Conservation (phyloP, 2,888 invertebrate genomes). For the Hydrotaea diabolus region DNA sequence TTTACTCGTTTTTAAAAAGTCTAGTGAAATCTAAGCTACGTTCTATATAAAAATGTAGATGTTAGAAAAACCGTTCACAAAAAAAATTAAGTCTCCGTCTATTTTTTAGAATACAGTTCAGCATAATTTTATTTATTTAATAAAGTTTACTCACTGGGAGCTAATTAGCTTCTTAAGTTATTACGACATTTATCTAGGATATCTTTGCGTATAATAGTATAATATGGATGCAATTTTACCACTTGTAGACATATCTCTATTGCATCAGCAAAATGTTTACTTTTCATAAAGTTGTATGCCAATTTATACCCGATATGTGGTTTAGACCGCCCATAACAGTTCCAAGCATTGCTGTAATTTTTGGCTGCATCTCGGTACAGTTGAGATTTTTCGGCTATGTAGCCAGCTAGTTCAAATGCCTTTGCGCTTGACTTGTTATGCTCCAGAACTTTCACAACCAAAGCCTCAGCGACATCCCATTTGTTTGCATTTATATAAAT, state of each 20-base stretch:
- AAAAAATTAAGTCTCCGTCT: too few species aligned
- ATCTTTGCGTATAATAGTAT: slow-evolving; percentile 95
- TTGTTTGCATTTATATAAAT: slow-evolving; percentile 92
- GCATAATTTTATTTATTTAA: too few species aligned
- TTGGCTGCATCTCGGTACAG: slow-evolving; percentile 91
- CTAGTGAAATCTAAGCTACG: too few species aligned
- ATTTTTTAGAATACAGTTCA: too few species aligned
- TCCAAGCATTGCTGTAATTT: slow-evolving; percentile 93
- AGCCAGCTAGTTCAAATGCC: slow-evolving; percentile 92
- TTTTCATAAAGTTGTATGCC: slow-evolving; percentile 94
- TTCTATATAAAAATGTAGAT: too few species aligned
- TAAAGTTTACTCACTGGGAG: too few species aligned
- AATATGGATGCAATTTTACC: slow-evolving; percentile 90
- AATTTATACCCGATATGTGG: slow-evolving; percentile 95
- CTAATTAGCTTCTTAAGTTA: slow-evolving; percentile 83
- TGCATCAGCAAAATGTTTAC: slow-evolving; percentile 93
- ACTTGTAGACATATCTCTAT: slow-evolving; percentile 95
- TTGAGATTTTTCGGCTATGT: slow-evolving; percentile 95
- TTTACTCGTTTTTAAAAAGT: too few species aligned
- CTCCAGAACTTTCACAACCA: slow-evolving; percentile 88
- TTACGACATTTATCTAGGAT: slow-evolving; percentile 94
- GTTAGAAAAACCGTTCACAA: too few species aligned
- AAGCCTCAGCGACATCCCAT: slow-evolving; percentile 91
- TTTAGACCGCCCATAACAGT: slow-evolving; percentile 89
- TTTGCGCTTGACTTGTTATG: slow-evolving; percentile 94